These are phyloP conservation scores for Notolepis coatsorum DNA, from an alignment of 2,797 vertebrate genomes.

Conservation along the genomic window DNA sequence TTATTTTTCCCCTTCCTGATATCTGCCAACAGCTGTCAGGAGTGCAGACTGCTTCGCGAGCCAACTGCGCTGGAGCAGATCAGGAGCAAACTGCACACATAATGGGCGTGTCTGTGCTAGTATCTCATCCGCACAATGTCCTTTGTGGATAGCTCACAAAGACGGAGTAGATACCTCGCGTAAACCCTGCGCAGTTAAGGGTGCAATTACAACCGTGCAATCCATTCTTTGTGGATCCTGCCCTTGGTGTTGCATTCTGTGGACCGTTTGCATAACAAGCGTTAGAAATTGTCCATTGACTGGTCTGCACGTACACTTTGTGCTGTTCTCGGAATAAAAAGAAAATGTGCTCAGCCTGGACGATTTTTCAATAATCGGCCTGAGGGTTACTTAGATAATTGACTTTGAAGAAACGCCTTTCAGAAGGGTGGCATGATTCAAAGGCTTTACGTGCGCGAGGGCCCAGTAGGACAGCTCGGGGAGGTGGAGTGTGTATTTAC, in stretches of 20 bases:
- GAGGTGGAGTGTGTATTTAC: conserved; percentile 35
- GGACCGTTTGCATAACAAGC: neutral
- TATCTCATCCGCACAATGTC: too few species aligned
- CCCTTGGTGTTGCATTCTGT: neutral
- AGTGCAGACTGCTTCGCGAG: too few species aligned
- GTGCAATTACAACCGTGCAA: too few species aligned
- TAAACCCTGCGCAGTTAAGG: too few species aligned
- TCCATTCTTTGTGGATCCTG: too few species aligned
- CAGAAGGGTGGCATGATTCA: neutral
- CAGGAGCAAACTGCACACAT: too few species aligned
- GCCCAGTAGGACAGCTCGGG: conserved; percentile 6
- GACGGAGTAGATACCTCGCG: too few species aligned
- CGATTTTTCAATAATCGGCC: neutral
- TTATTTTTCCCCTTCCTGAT: too few species aligned
- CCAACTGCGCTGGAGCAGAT: too few species aligned
- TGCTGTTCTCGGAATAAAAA: neutral
- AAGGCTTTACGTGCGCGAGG: neutral
- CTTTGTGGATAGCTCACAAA: too few species aligned
- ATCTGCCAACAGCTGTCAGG: too few species aligned
- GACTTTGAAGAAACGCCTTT: neutral
- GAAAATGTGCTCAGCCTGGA: neutral
- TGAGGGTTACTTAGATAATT: neutral
- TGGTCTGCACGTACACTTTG: neutral
- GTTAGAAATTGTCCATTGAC: neutral
- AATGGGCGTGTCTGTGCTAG: too few species aligned